Conservation (phyloP, 2,797 vertebrate species). For the Acridotheres tristis region DNA sequence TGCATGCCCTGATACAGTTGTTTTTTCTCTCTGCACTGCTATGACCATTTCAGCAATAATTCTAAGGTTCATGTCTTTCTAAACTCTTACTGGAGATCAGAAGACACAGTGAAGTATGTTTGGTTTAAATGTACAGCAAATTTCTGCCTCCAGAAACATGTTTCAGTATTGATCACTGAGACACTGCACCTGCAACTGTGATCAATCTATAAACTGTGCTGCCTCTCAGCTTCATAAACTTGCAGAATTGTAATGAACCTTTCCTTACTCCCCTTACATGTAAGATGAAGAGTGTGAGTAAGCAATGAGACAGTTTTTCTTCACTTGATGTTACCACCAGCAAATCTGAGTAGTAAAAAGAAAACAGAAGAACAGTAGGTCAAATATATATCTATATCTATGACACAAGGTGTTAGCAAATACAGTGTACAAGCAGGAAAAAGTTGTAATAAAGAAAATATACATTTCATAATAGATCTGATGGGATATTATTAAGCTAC, state of each 20-base stretch:
- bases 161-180: slow-evolving; percentile 19
- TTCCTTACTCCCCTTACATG: not conserved
- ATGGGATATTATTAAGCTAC: not conserved
- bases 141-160: slow-evolving; percentile 24
- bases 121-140: slow-evolving; percentile 40
- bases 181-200: not conserved
- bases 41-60: slow-evolving; percentile 46
- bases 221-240: not conserved
- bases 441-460: not conserved
- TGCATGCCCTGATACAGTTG: not conserved
- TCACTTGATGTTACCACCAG: not conserved
- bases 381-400: not conserved
- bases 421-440: not conserved
- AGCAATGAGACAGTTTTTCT: not conserved
- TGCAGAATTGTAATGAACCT: not conserved
- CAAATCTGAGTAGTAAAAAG: not conserved
- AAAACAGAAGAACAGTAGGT: not conserved
- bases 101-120: not conserved
- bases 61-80: slow-evolving; percentile 38
- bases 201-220: not conserved
- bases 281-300: not conserved
- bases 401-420: not conserved
- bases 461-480: not conserved
- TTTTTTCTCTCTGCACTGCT: slow-evolving; percentile 20
- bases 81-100: slow-evolving; percentile 23